Conservation (phyloP, 2,113 vertebrate genomes). For the Archilochus colubris region DNA sequence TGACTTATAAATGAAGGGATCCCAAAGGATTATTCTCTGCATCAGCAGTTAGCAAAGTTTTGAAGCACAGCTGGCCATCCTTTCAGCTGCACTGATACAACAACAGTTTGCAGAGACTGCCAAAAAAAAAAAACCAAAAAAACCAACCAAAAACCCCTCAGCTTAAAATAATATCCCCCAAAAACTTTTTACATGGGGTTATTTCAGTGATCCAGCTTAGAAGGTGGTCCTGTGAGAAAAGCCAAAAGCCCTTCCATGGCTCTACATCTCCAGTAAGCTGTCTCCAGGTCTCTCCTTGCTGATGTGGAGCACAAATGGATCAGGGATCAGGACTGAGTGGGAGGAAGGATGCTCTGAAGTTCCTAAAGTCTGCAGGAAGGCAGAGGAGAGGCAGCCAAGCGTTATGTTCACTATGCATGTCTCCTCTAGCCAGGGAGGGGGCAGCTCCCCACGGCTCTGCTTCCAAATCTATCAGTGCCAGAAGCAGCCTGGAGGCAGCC, state of each 20-base stretch:
- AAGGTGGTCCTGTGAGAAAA: not conserved
- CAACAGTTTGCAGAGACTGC: not conserved
- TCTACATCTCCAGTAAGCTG: not conserved
- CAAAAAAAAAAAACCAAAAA: not conserved
- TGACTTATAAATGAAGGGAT: not conserved
- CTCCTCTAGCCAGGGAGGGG: not conserved
- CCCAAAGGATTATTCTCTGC: not conserved
- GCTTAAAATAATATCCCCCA: not conserved
- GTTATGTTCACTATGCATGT: accelerated
- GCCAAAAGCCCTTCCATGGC: not conserved
- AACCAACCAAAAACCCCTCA: not conserved
- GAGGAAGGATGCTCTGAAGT: not conserved
- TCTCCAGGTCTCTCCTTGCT: not conserved
- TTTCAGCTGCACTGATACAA: not conserved
- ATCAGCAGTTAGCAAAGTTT: not conserved
- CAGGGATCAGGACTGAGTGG: not conserved
- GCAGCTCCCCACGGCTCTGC: not conserved
- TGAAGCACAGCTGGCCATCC: not conserved
- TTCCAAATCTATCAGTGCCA: constrained; percentile 7
- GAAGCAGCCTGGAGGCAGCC: constrained; percentile 8
- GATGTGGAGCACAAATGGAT: not conserved
- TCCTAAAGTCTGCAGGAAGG: not conserved
- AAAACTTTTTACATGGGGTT: not conserved
- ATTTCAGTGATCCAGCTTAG: not conserved
- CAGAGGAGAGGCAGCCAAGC: not conserved